Evolutionary conservation across 2,888 invertebrate species (phyloP).

Genomic region (Plagodis pulveraria): DNA sequence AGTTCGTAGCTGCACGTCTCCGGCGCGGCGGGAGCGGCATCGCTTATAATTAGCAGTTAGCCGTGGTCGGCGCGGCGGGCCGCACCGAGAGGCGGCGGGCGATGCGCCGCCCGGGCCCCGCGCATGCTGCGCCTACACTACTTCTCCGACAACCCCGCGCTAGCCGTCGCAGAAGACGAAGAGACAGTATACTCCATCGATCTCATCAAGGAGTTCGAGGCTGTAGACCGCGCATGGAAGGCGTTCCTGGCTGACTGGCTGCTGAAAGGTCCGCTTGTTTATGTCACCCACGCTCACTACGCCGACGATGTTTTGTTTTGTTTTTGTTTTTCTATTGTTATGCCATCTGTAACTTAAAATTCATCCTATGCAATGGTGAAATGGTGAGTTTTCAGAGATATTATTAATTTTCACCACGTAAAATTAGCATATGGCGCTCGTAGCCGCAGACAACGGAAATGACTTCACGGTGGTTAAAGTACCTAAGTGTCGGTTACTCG

Average conservation of each 20-base stretch:
- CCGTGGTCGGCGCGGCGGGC: conserved; percentile 81
- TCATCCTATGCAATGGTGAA: neutral
- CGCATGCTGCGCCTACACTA: conserved; percentile 93
- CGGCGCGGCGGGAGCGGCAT: conserved; percentile 43
- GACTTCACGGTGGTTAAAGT: conserved; percentile 24
- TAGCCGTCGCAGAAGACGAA: conserved; percentile 86
- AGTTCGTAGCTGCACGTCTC: conserved; percentile 45
- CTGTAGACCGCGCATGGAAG: conserved; percentile 91
- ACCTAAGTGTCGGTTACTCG: conserved; percentile 24
- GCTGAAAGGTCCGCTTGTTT: conserved; percentile 76
- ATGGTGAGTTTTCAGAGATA: neutral
- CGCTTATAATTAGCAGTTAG: conserved; percentile 81
- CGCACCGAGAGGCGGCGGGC: conserved; percentile 75
- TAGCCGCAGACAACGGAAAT: conserved; percentile 27
- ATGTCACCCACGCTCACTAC: conserved; percentile 60
- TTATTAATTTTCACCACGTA: neutral
- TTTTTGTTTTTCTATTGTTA: conserved; percentile 36
- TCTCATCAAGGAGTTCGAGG: conserved; percentile 95
- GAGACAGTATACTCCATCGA: conserved; percentile 90
- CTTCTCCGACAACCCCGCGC: conserved; percentile 91
- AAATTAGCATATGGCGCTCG: conserved; percentile 5
- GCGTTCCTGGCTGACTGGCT: conserved; percentile 90
- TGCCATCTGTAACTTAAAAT: conserved; percentile 3
- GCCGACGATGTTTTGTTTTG: conserved; percentile 51
- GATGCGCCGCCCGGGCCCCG: conserved; percentile 79